Conservation (phyloP, 1,140 invertebrate species). For the Eriocheir sinensis region DNA sequence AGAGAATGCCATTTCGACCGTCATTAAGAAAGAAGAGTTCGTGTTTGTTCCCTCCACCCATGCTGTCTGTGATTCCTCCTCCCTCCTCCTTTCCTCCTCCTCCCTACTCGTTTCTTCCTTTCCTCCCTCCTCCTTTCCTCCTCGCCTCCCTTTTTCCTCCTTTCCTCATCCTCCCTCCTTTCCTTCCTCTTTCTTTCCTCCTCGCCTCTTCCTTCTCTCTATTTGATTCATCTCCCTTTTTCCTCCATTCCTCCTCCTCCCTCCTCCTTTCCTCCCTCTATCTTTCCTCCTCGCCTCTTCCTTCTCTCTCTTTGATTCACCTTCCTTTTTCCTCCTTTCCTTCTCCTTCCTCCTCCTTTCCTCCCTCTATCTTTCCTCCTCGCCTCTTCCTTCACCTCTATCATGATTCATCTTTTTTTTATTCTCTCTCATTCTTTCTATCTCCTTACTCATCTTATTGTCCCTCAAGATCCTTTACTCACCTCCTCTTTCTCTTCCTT, state of each 20-base stretch:
- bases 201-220: background rate
- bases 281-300: background rate
- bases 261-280: background rate
- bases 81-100: background rate
- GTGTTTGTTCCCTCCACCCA: slow-evolving; percentile 13
- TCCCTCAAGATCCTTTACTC: no score
- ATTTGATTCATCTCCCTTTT: background rate
- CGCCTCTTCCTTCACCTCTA: no score
- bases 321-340: background rate
- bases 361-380: background rate
- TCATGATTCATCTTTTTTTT: no score
- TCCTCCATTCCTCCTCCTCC: background rate
- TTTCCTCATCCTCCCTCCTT: background rate
- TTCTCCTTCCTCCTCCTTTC: background rate
- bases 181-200: background rate
- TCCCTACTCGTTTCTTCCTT: slow-evolving; percentile 3
- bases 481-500: no score
- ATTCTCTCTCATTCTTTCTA: no score
- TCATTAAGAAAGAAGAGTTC: slow-evolving; percentile 8
- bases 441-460: no score
- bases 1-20: background rate
- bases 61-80: background rate
- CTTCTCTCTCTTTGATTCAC: background rate
- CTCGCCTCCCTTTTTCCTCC: slow-evolving; percentile 2
- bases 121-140: background rate